Percentiles rank a stretch among this genome's conserved stretches.
Evolutionary conservation across 2,113 vertebrate species (phyloP).

Genomic region (Noturus placidus): DNA sequence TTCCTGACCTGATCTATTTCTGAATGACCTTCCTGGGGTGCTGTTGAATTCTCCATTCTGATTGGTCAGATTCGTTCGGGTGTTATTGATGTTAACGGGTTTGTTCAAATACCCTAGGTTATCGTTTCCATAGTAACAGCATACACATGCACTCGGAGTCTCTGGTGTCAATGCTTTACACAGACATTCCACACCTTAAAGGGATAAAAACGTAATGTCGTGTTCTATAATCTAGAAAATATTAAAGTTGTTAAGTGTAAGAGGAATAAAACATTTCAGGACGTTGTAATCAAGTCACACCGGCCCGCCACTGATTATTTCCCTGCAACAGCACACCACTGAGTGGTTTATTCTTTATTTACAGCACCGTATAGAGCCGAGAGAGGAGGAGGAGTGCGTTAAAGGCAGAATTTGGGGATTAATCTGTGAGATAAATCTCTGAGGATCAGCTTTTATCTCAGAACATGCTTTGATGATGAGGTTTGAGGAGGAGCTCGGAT

Average conservation of each 20-base stretch:
- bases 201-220: not conserved
- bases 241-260: not conserved
- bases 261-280: not conserved
- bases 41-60: not conserved
- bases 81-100: not conserved
- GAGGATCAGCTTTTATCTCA: not conserved
- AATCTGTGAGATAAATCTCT: not conserved
- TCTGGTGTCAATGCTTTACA: not conserved
- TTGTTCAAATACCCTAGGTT: not conserved
- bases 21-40: not conserved
- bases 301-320: not conserved
- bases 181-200: no score
- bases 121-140: not conserved
- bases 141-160: not conserved
- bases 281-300: not conserved
- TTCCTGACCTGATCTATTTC: not conserved
- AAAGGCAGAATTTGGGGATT: not conserved
- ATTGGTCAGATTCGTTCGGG: not conserved
- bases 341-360: not conserved
- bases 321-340: not conserved
- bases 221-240: not conserved
- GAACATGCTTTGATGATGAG: slow-evolving; percentile 34
- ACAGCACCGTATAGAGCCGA: not conserved
- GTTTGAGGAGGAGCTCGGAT: slow-evolving; percentile 8
- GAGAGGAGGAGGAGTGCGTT: not conserved